Evolutionary conservation across 2,113 vertebrate species (phyloP).

Genomic region (Pipa parva): DNA sequence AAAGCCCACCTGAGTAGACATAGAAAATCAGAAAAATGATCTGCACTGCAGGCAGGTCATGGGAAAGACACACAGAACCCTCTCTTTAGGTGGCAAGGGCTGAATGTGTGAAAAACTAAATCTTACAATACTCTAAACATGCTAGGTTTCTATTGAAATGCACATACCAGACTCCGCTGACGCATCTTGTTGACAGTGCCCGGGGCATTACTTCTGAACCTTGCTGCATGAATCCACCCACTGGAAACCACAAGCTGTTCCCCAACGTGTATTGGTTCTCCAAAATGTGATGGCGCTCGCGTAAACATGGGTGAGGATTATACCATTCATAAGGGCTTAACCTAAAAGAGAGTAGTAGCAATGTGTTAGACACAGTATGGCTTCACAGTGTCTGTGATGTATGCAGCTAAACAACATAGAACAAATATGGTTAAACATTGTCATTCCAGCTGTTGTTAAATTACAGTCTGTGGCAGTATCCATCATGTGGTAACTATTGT

Average conservation of each 20-base stretch:
- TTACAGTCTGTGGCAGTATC: no score
- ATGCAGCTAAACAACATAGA: no score
- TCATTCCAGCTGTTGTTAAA: no score
- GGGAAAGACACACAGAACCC: background rate
- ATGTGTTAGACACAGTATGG: no score
- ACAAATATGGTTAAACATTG: no score
- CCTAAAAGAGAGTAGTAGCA: constrained; percentile 51
- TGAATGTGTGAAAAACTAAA: no score
- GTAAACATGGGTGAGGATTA: constrained; percentile 83
- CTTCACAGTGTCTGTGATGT: no score
- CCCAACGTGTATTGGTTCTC: constrained; percentile 91
- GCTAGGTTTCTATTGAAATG: background rate
- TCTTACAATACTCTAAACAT: no score
- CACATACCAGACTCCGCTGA: constrained; percentile 89
- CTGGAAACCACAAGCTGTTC: constrained; percentile 91
- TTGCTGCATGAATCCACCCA: constrained; percentile 93
- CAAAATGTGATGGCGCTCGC: constrained; percentile 73
- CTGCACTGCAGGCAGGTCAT: accelerated
- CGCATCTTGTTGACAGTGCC: constrained; percentile 84
- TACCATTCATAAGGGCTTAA: constrained; percentile 92
- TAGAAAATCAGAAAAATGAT: background rate
- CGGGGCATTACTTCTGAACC: constrained; percentile 89
- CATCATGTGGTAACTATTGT: no score
- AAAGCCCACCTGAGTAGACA: constrained; percentile 83
- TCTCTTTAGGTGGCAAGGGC: background rate